phyloP scores from a whole-genome alignment of 2,113 vertebrate species.

The Anas platyrhynchos region DNA sequence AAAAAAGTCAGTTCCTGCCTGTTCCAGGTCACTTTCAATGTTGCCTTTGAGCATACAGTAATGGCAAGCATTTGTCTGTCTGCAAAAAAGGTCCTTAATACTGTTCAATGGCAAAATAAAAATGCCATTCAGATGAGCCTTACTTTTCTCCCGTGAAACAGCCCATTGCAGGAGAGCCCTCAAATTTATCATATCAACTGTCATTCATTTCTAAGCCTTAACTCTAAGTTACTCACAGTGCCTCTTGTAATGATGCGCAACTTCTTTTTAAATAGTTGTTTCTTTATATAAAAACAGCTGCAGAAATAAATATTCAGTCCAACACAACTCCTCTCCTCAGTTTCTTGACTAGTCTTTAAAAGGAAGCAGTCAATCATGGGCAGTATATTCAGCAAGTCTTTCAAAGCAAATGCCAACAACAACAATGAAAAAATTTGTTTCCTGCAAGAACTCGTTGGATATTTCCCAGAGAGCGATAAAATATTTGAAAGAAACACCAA shows the following conservation, averaged over 20 bases:
- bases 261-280: neutral
- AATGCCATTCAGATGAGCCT: neutral
- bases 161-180: neutral
- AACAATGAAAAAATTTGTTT: neutral
- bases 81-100: constrained; percentile 32
- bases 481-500: neutral
- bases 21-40: constrained; percentile 71
- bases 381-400: neutral
- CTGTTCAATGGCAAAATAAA: constrained; percentile 28
- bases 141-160: neutral
- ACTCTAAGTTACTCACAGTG: neutral
- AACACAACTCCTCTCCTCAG: neutral
- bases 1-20: constrained; percentile 72
- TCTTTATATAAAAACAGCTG: neutral
- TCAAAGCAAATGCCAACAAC: neutral
- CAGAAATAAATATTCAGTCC: neutral
- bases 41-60: constrained; percentile 55
- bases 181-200: neutral
- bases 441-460: neutral
- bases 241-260: neutral
- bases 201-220: neutral
- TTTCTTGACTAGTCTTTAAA: neutral
- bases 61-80: constrained; percentile 61
- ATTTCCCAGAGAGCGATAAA: neutral
- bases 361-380: neutral